Evolutionary conservation across 2,797 vertebrate species (phyloP).

Genomic region (Coendou prehensilis): DNA sequence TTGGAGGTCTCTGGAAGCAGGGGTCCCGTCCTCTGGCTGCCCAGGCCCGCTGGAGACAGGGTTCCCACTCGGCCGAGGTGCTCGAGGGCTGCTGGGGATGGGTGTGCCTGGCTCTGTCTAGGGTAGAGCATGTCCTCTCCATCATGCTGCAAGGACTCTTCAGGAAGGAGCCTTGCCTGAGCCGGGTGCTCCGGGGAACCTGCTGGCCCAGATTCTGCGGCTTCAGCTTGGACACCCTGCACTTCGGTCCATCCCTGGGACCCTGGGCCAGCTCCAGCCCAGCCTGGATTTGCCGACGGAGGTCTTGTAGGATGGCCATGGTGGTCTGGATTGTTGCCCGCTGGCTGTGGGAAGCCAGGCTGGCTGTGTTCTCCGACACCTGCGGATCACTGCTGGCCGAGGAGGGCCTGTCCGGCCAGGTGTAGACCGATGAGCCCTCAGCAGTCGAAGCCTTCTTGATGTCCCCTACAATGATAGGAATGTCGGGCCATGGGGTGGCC

Average conservation of each 20-base stretch:
- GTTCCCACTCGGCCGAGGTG: accelerated
- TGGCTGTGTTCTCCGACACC: neutral
- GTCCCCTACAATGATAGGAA: constrained; percentile 59
- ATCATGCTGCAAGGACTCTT: accelerated
- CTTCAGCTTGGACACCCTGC: accelerated
- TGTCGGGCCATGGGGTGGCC: neutral
- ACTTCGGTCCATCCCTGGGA: accelerated
- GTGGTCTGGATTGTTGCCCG: neutral
- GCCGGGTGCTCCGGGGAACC: neutral
- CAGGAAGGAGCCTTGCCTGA: accelerated
- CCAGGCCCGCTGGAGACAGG: neutral
- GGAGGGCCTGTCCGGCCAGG: neutral
- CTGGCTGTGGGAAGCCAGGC: neutral
- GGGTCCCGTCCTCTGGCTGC: accelerated
- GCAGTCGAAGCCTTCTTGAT: neutral
- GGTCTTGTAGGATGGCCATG: constrained; percentile 59
- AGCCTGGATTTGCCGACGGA: constrained; percentile 67
- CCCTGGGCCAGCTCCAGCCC: constrained; percentile 66
- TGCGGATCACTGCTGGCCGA: accelerated
- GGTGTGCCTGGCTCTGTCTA: neutral
- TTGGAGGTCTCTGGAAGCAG: neutral
- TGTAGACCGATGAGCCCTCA: accelerated
- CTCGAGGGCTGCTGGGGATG: neutral
- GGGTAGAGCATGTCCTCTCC: accelerated
- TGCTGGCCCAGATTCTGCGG: accelerated